Base-by-base conservation (phyloP, 2,888 invertebrate species). In the Dolomedes plantarius region DNA sequence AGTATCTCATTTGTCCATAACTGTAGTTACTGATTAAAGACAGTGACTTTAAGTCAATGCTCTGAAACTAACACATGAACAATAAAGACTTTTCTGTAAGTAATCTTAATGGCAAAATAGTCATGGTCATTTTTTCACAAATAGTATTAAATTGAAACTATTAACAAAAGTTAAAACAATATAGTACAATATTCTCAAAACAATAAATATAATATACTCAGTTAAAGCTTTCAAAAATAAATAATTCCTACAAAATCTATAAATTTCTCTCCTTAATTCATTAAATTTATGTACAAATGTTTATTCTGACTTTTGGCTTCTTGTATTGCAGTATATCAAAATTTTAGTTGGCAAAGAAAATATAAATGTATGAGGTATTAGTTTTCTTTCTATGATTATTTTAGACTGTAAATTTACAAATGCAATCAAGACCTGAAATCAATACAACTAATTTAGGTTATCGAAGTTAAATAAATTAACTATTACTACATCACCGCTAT, bases 401-500 rank as follows among this genome's bases (percentile, higher is more conserved):
- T 16, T 23, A 56, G 19, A 56, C 3, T 2, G 9, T 46, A 46
- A 46, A 23, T 56, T 16, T 56, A 46, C 56, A 56, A 56, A 56
- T 56, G 23, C 23, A 56, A 23, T 56, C 3, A 23, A 23, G 56
- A 56, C 56, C 56, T 19, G 56, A 56, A 46, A 16, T 7, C 36
- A 46, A 46, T 46, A 46, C 56, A 11, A 46, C 46, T 56, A 56
- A 56, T 23, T 56, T 56, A 23, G 41, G 56, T 56, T 56, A 56
- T 67, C 0, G 9, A 67, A 32, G 19, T 7, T 67, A 67, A 67
- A 67, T 67, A 32, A 67, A 67, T n/a, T 16, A 67, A 31, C 31
- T 67, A 56, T 23, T 16, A 56, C 67, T 32, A 31, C 67, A 74
- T 50, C 69, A 62, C 50, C 41, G 78, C 74, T 80, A 80, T 28